phyloP scores from a whole-genome alignment of 2,113 vertebrate species.

The Oryzias curvinotus region DNA sequence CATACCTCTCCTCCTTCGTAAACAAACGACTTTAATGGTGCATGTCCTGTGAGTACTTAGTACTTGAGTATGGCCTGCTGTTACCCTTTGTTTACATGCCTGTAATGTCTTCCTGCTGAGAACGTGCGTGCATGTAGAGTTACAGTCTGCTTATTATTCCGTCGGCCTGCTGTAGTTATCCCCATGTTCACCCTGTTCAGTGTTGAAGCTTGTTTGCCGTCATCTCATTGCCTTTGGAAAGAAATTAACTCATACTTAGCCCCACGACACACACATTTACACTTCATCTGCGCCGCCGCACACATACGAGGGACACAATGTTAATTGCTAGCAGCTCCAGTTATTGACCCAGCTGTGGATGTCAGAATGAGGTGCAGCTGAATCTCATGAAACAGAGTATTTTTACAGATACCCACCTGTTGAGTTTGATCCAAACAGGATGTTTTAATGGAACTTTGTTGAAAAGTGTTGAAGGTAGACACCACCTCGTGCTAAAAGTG shows the following conservation, averaged over 20 bases:
- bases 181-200: constrained; percentile 53
- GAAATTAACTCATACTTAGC: constrained; percentile 41
- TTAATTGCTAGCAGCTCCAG: constrained; percentile 42
- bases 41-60: background rate
- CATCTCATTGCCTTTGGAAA: constrained; percentile 32
- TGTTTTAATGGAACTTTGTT: background rate
- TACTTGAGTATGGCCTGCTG: constrained; percentile 12
- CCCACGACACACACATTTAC: background rate
- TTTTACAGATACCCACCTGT: constrained; percentile 17
- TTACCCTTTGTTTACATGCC: constrained; percentile 37
- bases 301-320: background rate
- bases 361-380: background rate
- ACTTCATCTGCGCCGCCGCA: background rate
- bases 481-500: background rate
- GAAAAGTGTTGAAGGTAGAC: constrained; percentile 4
- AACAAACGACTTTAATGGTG: constrained; percentile 51
- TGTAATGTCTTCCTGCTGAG: constrained; percentile 41
- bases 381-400: constrained; percentile 27
- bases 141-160: constrained; percentile 45
- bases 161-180: constrained; percentile 61
- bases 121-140: constrained; percentile 6
- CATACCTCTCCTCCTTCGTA: constrained; percentile 27
- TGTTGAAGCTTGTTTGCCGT: constrained; percentile 50
- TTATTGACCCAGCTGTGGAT: constrained; percentile 10
- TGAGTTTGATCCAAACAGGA: background rate